Percentiles rank a stretch among this genome's conserved stretches.
phyloP scores from a whole-genome alignment of 2,113 vertebrate genomes.

The Taurulus bubalis region DNA sequence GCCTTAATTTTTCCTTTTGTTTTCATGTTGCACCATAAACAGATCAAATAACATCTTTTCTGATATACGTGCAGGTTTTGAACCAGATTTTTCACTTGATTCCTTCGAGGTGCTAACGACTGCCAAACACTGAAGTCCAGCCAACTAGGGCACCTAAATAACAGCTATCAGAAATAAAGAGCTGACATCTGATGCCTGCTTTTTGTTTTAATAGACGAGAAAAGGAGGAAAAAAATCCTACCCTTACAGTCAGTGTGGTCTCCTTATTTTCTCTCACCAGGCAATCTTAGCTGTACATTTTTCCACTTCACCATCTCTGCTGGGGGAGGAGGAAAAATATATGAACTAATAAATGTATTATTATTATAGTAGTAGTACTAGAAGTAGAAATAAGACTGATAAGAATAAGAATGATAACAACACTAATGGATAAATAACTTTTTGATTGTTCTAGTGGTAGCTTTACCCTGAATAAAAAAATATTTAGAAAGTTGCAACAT shows the following conservation, averaged over 20 bases:
- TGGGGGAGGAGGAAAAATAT: not conserved
- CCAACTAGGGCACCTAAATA: constrained; percentile 79
- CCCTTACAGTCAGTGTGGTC: constrained; percentile 77
- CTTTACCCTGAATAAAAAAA: not conserved
- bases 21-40: constrained; percentile 24
- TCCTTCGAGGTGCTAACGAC: constrained; percentile 58
- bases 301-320: constrained; percentile 60
- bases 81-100: constrained; percentile 71
- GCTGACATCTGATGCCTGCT: constrained; percentile 65
- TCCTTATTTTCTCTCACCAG: constrained; percentile 60
- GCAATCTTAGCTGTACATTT: constrained; percentile 53
- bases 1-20: constrained; percentile 33
- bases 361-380: not conserved
- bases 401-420: not conserved
- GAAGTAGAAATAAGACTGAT: not conserved
- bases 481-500: not conserved
- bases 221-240: constrained; percentile 53
- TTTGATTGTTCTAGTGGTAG: not conserved
- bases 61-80: constrained; percentile 43
- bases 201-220: constrained; percentile 65
- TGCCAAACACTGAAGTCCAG: constrained; percentile 72
- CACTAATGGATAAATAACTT: no score
- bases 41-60: constrained; percentile 44
- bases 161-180: constrained; percentile 63
- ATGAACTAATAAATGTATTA: not conserved